Evolutionary conservation across 2,888 invertebrate genomes (phyloP), one percentile per base, ranked within the genome.

Genomic region (Tricholauxania praeusta): DNA sequence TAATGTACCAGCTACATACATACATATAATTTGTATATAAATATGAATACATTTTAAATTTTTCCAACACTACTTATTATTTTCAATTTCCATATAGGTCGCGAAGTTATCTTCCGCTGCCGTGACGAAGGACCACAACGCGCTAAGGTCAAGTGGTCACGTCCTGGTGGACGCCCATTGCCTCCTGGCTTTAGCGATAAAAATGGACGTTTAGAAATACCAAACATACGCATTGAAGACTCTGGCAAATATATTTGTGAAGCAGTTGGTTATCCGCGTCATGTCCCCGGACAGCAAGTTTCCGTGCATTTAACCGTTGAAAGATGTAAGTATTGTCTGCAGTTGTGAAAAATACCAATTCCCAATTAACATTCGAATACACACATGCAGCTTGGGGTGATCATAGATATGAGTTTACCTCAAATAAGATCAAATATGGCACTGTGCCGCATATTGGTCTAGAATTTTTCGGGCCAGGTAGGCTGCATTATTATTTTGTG

Each of bases 21-120:
- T 39, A 39, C 8, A 39, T 39, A 28, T 28, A 28, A 28, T 39
- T 10, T 39, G 39, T 39, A 39, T 39, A 39, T 39, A 39, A 39
- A 6, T 39, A 3, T 4, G 0, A 39, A 39, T 8, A 5, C 6
- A 39, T 39, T 39, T 39, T 39, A 10, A 8, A 39, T 39, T 8
- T 39, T 39, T 7, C 39, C 39, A 39, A 1, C 39, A 39, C 39
- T 39, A 74, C 60, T 73, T 10, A 1, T 10, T 8, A 51, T 60
- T 14, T 28, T 28, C 28, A 28, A 47, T 59, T 49, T 70, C n/a
- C 14, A 28, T 71, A n/a, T 60, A 96, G 97, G 95, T 86, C 93
- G 94, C 57, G 96, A 97, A 87, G 97, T 97, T 53, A 95, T 96
- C 51, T 95, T 97, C 90, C 94, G 93, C 88, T 98, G 98, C 84